phyloP scores from a whole-genome alignment of 2,797 vertebrate species.

The Silurus aristotelis region DNA sequence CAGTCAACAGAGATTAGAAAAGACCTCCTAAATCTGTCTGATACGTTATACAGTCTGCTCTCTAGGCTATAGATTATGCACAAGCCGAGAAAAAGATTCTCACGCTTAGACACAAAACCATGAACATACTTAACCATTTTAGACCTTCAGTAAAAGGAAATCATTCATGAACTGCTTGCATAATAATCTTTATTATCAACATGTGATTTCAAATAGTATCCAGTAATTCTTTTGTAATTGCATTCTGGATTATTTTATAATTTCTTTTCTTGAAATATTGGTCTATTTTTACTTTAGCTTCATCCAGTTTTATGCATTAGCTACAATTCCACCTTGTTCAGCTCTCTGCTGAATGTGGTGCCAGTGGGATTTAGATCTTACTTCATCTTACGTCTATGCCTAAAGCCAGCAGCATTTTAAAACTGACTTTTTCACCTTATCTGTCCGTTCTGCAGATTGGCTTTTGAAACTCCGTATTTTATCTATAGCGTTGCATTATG shows the following conservation, averaged over 20 bases:
- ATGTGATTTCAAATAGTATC: too few relatives aligned
- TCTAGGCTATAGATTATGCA: conserved; percentile 12
- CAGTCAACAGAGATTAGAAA: conserved; percentile 35
- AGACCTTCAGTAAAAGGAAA: neutral
- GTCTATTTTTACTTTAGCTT: neutral
- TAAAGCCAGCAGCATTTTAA: neutral
- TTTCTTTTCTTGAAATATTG: neutral
- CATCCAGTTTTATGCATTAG: neutral
- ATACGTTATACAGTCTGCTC: conserved; percentile 8
- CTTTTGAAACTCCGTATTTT: neutral
- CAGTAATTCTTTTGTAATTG: neutral
- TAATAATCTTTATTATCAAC: neutral
- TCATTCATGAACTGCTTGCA: neutral
- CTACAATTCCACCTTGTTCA: neutral
- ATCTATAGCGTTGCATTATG: neutral
- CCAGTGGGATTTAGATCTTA: neutral
- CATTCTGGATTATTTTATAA: neutral
- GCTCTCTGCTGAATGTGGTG: neutral
- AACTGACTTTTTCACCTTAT: neutral
- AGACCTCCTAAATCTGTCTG: conserved; percentile 23
- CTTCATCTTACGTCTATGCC: neutral
- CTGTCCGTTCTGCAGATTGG: neutral
- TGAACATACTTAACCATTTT: neutral
- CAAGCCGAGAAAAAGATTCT: conserved; percentile 13
- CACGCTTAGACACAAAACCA: neutral